Evolutionary conservation across 2,113 vertebrate species (phyloP).

Genomic region (Plectropomus leopardus): DNA sequence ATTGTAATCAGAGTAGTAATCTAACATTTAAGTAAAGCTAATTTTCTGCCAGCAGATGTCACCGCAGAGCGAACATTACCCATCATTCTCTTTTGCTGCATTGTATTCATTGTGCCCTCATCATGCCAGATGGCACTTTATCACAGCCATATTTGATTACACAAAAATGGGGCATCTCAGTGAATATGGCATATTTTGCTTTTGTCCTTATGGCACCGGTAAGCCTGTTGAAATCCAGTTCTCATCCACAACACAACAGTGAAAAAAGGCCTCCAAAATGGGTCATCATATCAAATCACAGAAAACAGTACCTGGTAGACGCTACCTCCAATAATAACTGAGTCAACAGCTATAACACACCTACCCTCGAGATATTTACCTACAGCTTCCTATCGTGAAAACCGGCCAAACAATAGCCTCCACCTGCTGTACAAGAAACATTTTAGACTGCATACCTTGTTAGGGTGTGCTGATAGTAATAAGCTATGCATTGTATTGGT

Average conservation of each 20-base stretch:
- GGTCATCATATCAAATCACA: too few species aligned
- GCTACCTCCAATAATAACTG: background rate
- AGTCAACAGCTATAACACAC: too few species aligned
- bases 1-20: background rate
- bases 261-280: background rate
- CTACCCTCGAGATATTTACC: too few species aligned
- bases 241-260: background rate
- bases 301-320: too few species aligned
- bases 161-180: background rate
- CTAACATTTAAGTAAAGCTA: background rate
- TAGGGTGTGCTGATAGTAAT: too few species aligned
- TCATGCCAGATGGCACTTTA: background rate
- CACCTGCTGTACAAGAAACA: too few species aligned
- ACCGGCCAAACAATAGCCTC: too few species aligned
- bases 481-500: too few species aligned
- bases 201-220: background rate
- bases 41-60: slow-evolving; percentile 8
- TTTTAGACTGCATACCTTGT: too few species aligned
- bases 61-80: background rate
- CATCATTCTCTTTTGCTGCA: background rate
- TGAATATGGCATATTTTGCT: background rate
- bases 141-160: background rate
- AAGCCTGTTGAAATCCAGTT: background rate
- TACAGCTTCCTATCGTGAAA: too few species aligned
- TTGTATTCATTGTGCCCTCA: background rate